These are phyloP conservation scores for Heterohyrax brucei DNA, from an alignment of 2,797 vertebrate species.

Conservation along the genomic window DNA sequence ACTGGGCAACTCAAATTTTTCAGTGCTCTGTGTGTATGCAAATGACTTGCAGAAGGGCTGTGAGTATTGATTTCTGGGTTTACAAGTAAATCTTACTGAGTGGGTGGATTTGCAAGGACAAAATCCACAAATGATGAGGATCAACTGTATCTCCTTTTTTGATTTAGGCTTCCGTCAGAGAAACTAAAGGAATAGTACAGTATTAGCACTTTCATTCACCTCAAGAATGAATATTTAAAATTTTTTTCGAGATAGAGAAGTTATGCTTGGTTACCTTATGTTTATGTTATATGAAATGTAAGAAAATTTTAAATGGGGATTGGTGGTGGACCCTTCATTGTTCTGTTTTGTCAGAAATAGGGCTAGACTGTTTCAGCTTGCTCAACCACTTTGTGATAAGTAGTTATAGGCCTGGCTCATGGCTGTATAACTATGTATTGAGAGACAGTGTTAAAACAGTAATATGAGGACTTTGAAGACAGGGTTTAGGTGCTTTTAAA, in stretches of 20 bases:
- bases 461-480: constrained; percentile 34
- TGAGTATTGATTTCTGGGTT: not conserved
- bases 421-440: not conserved
- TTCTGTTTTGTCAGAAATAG: constrained; percentile 60
- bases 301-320: constrained; percentile 57
- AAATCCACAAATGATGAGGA: not conserved
- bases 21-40: not conserved
- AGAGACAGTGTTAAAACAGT: not conserved
- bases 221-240: constrained; percentile 51
- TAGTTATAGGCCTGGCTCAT: not conserved
- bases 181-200: constrained; percentile 67
- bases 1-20: not conserved
- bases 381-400: constrained; percentile 11
- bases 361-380: not conserved
- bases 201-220: constrained; percentile 60
- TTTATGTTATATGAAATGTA: constrained; percentile 59
- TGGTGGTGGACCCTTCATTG: not conserved
- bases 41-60: not conserved
- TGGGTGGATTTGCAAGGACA: not conserved
- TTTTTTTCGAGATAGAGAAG: constrained; percentile 61
- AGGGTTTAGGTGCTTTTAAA: constrained; percentile 36
- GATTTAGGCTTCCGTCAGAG: constrained; percentile 69
- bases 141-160: constrained; percentile 65
- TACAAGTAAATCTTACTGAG: not conserved
- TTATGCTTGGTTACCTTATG: constrained; percentile 55